Base-by-base conservation (phyloP, 1,140 invertebrate species). In the Cydia strobilella region DNA sequence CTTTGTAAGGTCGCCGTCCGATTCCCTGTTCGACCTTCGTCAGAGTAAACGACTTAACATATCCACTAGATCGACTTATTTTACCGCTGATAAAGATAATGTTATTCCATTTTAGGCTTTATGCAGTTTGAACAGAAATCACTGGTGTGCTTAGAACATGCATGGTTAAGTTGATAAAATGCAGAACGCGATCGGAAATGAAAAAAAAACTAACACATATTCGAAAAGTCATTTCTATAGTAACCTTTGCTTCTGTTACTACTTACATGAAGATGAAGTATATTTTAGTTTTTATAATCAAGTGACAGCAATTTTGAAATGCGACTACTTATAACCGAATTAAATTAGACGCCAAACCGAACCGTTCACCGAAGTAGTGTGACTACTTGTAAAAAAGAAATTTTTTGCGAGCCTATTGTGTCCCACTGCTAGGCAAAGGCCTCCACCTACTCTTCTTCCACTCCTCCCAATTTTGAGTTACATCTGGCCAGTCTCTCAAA, bases 191-290 rank as follows among this genome's bases (percentile, higher is more conserved):
- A 39, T 69, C 65, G 65, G 65, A 18, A 69, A 69, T 69, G 31
- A 31, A 69, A 69, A 69, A 69, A 69, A 51, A 51, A 25, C 65
- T 69, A n/a, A 39, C n/a, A n/a, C n/a, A n/a, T 18, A 69, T 35
- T 69, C 65, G 65, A 69, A 42, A 66, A 63, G 65, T 69, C 65
- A 69, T 69, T 69, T 69, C 42, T 69, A 69, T 39, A 39, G 65
- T 69, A 69, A 18, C 15, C 15, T 69, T 69, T 69, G n/a, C 31
- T 69, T 42, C 42, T 45, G 13, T 45, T 45, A 45, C 42, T 13
- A 45, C 42, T 3, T 45, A 7, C 42, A 12, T 45, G 42, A 45
- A 45, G 6, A 2, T 2, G 35, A 13, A 1, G 10, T 42, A 42
- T 10, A 7, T 42, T 12, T 42, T 42, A 12, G 9, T 6, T 42